These are phyloP conservation scores for Habropoda laboriosa DNA, from an alignment of 1,140 invertebrate genomes.

Conservation along the genomic window DNA sequence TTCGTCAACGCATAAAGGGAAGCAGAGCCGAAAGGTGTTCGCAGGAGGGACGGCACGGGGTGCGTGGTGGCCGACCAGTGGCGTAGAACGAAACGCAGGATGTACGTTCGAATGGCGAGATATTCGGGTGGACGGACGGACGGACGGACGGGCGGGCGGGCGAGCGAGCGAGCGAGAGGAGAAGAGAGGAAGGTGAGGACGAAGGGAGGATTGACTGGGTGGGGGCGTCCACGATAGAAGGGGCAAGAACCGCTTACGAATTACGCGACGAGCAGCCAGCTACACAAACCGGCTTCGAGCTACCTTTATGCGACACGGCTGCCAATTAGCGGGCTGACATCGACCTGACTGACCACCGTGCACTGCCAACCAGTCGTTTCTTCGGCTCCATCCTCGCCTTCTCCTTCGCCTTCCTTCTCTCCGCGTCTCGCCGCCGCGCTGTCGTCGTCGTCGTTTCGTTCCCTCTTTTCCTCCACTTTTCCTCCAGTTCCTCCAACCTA, in stretches of 20 bases:
- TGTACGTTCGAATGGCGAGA: neutral
- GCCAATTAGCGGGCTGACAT: constrained; percentile 81
- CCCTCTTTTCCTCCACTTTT: neutral
- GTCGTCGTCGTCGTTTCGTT: constrained; percentile 45
- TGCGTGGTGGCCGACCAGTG: neutral
- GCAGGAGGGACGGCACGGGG: constrained; percentile 20
- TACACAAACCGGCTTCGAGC: constrained; percentile 77
- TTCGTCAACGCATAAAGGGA: constrained; percentile 63
- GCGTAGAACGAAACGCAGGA: constrained; percentile 23
- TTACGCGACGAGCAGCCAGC: constrained; percentile 75
- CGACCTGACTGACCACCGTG: constrained; percentile 79
- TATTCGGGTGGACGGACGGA: neutral
- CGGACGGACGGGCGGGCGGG: neutral
- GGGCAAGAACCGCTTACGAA: constrained; percentile 79
- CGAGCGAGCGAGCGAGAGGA: constrained; percentile 13
- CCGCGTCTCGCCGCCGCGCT: constrained; percentile 17
- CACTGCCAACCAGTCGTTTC: constrained; percentile 65
- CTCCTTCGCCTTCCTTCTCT: constrained; percentile 3
- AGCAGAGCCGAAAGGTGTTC: constrained; percentile 56
- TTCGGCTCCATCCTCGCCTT: constrained; percentile 43
- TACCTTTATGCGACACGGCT: constrained; percentile 79
- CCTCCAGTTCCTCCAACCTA: no score
- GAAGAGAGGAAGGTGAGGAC: constrained; percentile 28
- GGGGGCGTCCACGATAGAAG: constrained; percentile 48
- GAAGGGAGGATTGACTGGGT: constrained; percentile 26